A percentile compares a stretch with the other conserved stretches of the same genome.
Evolutionary conservation across 2,888 invertebrate species (phyloP).

Genomic region (Hesperia comma): DNA sequence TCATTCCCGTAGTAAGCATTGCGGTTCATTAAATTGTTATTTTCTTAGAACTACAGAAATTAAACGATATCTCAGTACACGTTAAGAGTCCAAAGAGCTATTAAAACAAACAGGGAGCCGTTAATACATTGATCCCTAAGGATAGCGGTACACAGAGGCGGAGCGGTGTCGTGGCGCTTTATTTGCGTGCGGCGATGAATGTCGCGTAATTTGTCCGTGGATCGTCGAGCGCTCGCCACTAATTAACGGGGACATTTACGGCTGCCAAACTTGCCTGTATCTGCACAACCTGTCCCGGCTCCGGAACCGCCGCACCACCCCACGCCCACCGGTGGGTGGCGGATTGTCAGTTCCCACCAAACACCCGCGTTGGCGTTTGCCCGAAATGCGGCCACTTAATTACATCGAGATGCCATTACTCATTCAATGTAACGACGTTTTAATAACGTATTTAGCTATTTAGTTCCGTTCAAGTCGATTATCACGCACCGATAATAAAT

Average conservation of each 20-base stretch:
- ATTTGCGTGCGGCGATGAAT: slow-evolving; percentile 65
- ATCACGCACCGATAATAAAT: slow-evolving; percentile 2
- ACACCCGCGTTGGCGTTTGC: slow-evolving; percentile 21
- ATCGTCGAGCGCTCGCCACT: slow-evolving; percentile 70
- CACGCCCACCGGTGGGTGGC: slow-evolving; percentile 12
- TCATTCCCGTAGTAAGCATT: too few species aligned
- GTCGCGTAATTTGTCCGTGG: slow-evolving; percentile 72
- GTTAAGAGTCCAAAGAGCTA: neutral
- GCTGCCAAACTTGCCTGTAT: slow-evolving; percentile 69
- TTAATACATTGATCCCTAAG: slow-evolving; percentile 13
- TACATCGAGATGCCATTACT: slow-evolving; percentile 21
- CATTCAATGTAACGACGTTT: slow-evolving; percentile 15
- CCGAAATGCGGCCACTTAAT: slow-evolving; percentile 33
- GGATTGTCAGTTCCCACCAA: slow-evolving; percentile 6
- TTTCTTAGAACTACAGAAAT: too few species aligned
- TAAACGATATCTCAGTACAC: neutral
- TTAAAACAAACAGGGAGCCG: neutral
- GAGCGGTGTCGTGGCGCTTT: slow-evolving; percentile 51
- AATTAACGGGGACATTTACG: slow-evolving; percentile 76
- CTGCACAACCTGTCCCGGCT: slow-evolving; percentile 46
- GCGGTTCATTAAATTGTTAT: too few species aligned
- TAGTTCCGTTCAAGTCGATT: slow-evolving; percentile 2
- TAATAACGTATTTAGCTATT: slow-evolving; percentile 7
- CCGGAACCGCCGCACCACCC: neutral
- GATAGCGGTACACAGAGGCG: slow-evolving; percentile 15